Base-by-base conservation (phyloP, 2,888 invertebrate species). In the Acanthosepion pharaonis region DNA sequence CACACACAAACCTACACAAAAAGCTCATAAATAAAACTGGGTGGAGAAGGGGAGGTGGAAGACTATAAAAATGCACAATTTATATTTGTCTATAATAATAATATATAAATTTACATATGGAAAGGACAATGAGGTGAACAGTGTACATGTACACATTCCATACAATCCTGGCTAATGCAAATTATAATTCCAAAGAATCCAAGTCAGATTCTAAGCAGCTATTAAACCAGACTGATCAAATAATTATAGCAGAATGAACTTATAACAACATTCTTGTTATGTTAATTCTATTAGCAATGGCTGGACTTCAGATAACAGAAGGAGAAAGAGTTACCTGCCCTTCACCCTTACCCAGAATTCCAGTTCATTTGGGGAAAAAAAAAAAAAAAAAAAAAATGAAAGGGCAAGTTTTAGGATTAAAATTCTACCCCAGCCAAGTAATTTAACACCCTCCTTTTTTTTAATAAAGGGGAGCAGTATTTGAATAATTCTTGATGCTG, bases 201-300 rank as follows among this genome's bases (percentile, higher is more conserved):
- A 23, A 64, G 64, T 25, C 64, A 64, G 64, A 64, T 8, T 64
- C 64, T 25, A 64, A 64, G 64, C 64, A 25, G 64, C 64, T 28
- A 64, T 64, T 25, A 64, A 64, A 25, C 25, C 25, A 18, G 6
- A 64, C 64, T 64, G 64, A 64, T 64, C 64, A 64, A 64, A 64
- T 64, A 64, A 64, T 64, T 64, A 64, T 25, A 64, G 64, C 25
- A 23, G 64, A 64, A 64, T 64, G 25, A 64, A 64, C 64, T 64
- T 64, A 64, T 64, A 64, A 64, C 64, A 64, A 64, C 64, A 64
- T 64, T 64, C 64, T 64, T 64, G 64, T 64, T 64, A 64, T 64
- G 64, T 28, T 64, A 64, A 64, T 64, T 64, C 64, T 64, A 64
- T 64, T 25, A 64, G 20, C 25, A 25, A 64, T 23, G 23, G 25